phyloP scores from a whole-genome alignment of 2,888 invertebrate species.

The Serrognathus titanus region DNA sequence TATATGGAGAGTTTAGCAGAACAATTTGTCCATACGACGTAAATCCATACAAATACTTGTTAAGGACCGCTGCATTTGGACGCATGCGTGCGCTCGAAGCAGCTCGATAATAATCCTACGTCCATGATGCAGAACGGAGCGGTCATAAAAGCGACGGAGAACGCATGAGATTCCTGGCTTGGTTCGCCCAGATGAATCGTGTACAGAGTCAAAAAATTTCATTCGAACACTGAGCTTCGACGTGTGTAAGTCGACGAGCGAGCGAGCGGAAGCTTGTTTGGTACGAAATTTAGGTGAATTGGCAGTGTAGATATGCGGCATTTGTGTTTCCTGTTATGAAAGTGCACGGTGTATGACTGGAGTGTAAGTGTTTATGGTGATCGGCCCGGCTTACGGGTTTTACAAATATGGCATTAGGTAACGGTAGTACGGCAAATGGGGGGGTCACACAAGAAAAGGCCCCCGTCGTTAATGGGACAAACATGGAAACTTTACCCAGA shows the following conservation, averaged over 20 bases:
- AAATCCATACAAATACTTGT: too few species aligned
- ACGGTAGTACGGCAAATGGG: constrained; percentile 45
- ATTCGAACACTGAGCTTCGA: constrained; percentile 12
- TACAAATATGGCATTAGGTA: constrained; percentile 44
- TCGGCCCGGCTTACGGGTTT: neutral
- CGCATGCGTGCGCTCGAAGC: too few species aligned
- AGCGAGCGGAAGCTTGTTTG: neutral
- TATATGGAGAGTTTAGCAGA: too few species aligned
- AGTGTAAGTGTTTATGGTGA: too few species aligned
- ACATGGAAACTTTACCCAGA: constrained; percentile 58
- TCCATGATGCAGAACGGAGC: too few species aligned
- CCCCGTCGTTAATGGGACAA: constrained; percentile 59
- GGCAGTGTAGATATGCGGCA: constrained; percentile 7
- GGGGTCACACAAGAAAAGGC: constrained; percentile 52
- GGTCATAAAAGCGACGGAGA: too few species aligned
- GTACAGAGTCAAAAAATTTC: constrained; percentile 5
- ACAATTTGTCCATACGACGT: too few species aligned
- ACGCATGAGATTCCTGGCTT: too few species aligned
- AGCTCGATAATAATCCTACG: too few species aligned
- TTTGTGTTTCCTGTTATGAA: constrained; percentile 6
- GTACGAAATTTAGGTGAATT: constrained; percentile 1
- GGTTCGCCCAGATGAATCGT: neutral
- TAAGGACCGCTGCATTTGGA: too few species aligned
- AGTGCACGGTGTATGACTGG: too few species aligned
- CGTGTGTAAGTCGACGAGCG: constrained; percentile 6